Base-by-base conservation (phyloP, 2,888 invertebrate species). In the Eupithecia vulgata region DNA sequence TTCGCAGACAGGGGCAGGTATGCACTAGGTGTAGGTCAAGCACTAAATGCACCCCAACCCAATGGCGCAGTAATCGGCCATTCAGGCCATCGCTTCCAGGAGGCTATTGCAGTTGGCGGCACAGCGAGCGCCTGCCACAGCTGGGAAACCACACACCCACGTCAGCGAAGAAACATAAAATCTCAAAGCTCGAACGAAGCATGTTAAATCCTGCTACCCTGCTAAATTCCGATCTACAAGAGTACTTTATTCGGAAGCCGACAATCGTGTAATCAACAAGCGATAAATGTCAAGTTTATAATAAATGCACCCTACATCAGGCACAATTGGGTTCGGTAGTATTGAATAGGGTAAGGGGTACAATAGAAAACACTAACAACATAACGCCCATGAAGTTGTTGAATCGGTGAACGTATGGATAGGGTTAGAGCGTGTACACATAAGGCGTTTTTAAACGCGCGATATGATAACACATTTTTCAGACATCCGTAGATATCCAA, bases 341-440 rank as follows among this genome's bases (percentile, higher is more conserved):
- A 57, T 57, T 57, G 57, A 13, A 57, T 57, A 57, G 57, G 57
- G 57, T 52, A 71, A 59, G 48, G 59, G 52, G 64, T 64, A 35
- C 62, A 67, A 13, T 35, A 17, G 48, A 40, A 68, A 68, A 70
- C 83, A 86, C 83, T 85, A 80, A 85, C 86, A 89, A 88, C 87
- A 89, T 84, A 83, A 83, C 91, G 90, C 92, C 91, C 88, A 87
- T 85, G 81, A 86, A 84, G 81, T 91, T 87, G 87, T 82, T 76
- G 77, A 76, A 83, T 82, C 65, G 13, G 65, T 65, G 30, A 61
- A 30, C 30, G 21, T 57, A 57, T 57, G 21, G 57, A 57, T 57
- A 57, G 57, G 57, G 57, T 57, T 57, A 6, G 21, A 21, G 25
- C 25, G 25, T 13, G 12, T 21, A 13, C 13, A 25, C 25, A 57